Evolutionary conservation across 2,888 invertebrate genomes (phyloP).

Genomic region (Spialia ferax): DNA sequence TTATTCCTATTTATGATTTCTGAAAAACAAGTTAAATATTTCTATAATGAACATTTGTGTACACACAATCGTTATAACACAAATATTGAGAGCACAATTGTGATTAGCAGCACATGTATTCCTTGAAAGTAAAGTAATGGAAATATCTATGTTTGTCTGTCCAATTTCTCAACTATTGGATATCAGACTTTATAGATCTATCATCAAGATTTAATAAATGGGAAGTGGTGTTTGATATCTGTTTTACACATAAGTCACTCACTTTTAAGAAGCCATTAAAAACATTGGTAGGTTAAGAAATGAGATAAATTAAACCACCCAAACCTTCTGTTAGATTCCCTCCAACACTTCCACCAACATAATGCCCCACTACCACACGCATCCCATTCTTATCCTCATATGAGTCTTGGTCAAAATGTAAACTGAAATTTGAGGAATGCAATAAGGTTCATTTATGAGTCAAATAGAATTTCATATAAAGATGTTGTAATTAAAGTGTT

Average conservation of each 20-base stretch:
- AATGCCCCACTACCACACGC: slow-evolving; percentile 95
- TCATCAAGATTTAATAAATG: no score
- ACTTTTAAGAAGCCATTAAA: no score
- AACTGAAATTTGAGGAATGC: slow-evolving; percentile 67
- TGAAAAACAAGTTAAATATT: slow-evolving; percentile 58
- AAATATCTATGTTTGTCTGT: no score
- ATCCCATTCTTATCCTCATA: slow-evolving; percentile 92
- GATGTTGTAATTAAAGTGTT: no score
- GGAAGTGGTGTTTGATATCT: no score
- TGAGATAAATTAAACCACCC: no score
- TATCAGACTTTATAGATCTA: no score
- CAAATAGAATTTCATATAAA: neutral
- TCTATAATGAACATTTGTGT: neutral
- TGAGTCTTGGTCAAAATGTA: slow-evolving; percentile 88
- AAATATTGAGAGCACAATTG: neutral
- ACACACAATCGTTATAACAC: neutral
- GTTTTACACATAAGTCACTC: no score
- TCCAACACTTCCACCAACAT: slow-evolving; percentile 93
- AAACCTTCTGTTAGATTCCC: slow-evolving; percentile 93
- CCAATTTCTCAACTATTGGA: no score
- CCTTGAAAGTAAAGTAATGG: no score
- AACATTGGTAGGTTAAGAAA: no score
- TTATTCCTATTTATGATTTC: slow-evolving; percentile 92
- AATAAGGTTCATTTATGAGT: neutral
- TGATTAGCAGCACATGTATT: no score